phyloP scores from a whole-genome alignment of 2,888 invertebrate species.

The Apotomis capreana region DNA sequence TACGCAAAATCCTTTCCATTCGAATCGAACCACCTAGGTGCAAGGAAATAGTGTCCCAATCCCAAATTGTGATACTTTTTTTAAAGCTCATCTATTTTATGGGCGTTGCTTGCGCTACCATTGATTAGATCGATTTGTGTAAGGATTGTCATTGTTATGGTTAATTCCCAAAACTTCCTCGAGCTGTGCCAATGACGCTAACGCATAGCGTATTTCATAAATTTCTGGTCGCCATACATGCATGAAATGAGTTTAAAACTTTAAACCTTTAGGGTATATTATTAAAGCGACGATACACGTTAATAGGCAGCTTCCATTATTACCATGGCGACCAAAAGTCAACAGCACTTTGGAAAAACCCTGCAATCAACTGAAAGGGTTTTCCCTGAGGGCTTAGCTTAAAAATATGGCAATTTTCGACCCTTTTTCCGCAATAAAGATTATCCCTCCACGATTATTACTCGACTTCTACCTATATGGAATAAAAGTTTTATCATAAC shows the following conservation, averaged over 20 bases:
- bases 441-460: conserved; percentile 16
- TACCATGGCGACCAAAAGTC: conserved; percentile 33
- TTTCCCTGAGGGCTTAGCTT: conserved; percentile 22
- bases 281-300: neutral
- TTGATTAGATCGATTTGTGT: too few relatives aligned
- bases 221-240: neutral
- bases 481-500: conserved; percentile 10
- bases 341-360: conserved; percentile 31
- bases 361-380: conserved; percentile 22
- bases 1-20: too few relatives aligned
- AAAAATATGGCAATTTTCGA: conserved; percentile 20
- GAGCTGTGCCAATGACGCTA: too few relatives aligned
- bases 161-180: too few relatives aligned
- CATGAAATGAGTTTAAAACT: neutral
- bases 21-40: too few relatives aligned
- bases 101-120: too few relatives aligned
- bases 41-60: too few relatives aligned
- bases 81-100: too few relatives aligned
- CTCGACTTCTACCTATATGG: conserved; percentile 3
- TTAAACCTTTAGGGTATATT: conserved; percentile 2
- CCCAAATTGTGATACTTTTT: too few relatives aligned
- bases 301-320: conserved; percentile 24
- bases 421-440: conserved; percentile 26
- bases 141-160: too few relatives aligned
- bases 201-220: too few relatives aligned